Evolutionary conservation across 1,140 invertebrate genomes (phyloP), one percentile per base, ranked within the genome.

Genomic region (Drosophila littoralis): DNA sequence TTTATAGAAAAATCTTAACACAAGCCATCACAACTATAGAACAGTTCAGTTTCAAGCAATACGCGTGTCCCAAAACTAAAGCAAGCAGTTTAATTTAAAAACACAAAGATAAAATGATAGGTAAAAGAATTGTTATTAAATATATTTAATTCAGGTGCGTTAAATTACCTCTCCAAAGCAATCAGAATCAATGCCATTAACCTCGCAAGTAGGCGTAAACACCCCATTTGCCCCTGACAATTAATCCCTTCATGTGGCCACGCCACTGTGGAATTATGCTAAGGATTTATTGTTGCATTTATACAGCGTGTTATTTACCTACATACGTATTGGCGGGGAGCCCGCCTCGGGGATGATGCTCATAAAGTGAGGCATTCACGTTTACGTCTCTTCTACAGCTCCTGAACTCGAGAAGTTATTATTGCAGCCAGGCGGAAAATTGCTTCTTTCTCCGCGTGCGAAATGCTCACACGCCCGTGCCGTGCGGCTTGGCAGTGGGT

Each of bases 361-460:
- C 57, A 59, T 17, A 48, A 48, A 48, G 43, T 60, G 43, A 7
- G 32, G 67, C 58, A 52, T 45, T 32, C 35, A 13, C 28, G 13
- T n/a, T 35, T 46, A 6, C 43, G 28, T 33, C 48, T 57, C 68
- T 54, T 76, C 50, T 48, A 50, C 45, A 66, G 61, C 57, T 51
- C 33, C 22, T 36, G 40, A 58, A 74, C 65, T 79, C 54, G 61
- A 74, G 65, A 77, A 77, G 77, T 77, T 80, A 80, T 80, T 80
- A 78, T 43, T 66, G 78, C 78, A 78, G 45, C 78, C 50, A 80
- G 61, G 75, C 71, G 61, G 70, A 80, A 80, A 80, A 80, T 80
- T 78, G 75, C 57, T 77, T 80, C 70, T 80, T 78, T 78, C 61
- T 63, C 32, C 40, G 57, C 60, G 59, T 60, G 77, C 69, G 74